Evolutionary conservation across 2,113 vertebrate genomes (phyloP).

Genomic region (Sinocyclocheilus anshuiensis): DNA sequence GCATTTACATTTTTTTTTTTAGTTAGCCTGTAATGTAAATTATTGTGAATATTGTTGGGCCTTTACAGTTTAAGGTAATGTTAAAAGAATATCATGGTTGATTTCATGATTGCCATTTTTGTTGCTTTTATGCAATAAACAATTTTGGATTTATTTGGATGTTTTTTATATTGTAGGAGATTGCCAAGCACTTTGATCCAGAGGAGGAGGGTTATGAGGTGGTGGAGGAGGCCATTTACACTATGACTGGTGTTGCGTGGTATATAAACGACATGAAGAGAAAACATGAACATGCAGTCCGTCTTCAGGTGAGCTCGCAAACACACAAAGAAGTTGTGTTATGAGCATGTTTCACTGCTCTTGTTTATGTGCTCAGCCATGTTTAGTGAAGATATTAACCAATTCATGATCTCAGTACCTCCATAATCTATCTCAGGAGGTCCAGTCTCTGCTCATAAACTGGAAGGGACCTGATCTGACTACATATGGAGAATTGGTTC

Average conservation of each 20-base stretch:
- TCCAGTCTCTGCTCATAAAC: constrained; percentile 89
- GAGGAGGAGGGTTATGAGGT: constrained; percentile 86
- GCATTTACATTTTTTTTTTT: not conserved
- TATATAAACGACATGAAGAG: constrained; percentile 99
- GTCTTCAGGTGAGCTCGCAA: constrained; percentile 81
- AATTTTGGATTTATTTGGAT: not conserved
- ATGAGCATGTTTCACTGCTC: not conserved
- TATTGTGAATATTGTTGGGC: not conserved
- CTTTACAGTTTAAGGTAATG: not conserved
- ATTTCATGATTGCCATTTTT: not conserved
- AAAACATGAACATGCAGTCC: constrained; percentile 91
- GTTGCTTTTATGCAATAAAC: not conserved
- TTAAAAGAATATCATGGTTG: not conserved
- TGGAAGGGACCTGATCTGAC: constrained; percentile 93
- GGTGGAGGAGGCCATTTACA: constrained; percentile 91
- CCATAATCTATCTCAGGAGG: constrained; percentile 76
- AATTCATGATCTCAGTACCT: not conserved
- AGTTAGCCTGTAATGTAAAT: not conserved
- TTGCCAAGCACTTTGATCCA: constrained; percentile 88
- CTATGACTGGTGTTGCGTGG: constrained; percentile 96
- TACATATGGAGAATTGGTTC: constrained; percentile 90
- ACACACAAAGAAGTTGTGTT: not conserved
- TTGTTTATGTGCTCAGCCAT: not conserved
- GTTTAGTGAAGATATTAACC: not conserved
- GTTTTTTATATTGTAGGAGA: constrained; percentile 78